Conservation (phyloP, 2,797 vertebrate genomes). For the Myripristis murdjan region DNA sequence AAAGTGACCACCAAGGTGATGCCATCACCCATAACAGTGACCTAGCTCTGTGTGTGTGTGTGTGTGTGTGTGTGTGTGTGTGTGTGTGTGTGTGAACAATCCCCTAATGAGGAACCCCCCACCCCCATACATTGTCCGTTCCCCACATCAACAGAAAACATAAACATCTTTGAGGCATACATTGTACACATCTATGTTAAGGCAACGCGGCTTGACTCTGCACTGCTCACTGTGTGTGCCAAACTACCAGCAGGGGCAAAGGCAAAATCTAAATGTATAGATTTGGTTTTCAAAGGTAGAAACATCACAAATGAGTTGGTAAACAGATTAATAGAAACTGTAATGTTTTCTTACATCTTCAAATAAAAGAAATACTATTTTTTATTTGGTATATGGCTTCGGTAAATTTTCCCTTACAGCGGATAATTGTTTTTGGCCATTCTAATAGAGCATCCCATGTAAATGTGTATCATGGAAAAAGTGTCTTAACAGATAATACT, state of each 20-base stretch:
- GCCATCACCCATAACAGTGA: slow-evolving; percentile 43
- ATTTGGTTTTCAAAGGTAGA: slow-evolving; percentile 66
- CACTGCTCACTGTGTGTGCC: slow-evolving; percentile 45
- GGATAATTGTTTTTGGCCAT: slow-evolving; percentile 47
- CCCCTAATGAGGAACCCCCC: slow-evolving; percentile 12
- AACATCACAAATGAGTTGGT: slow-evolving; percentile 74
- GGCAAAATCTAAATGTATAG: slow-evolving; percentile 45
- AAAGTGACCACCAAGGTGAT: slow-evolving; percentile 11
- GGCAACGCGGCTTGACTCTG: slow-evolving; percentile 54
- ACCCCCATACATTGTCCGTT: not conserved
- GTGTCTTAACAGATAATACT: too few species aligned
- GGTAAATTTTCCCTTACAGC: slow-evolving; percentile 48
- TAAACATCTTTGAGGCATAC: slow-evolving; percentile 42
- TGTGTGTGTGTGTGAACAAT: too few species aligned
- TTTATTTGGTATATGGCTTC: slow-evolving; percentile 64
- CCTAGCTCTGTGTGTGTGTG: slow-evolving; percentile 24
- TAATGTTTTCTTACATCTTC: slow-evolving; percentile 44
- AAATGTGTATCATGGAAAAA: slow-evolving; percentile 16
- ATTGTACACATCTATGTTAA: slow-evolving; percentile 58
- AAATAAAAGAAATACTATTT: slow-evolving; percentile 82
- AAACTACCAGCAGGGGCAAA: slow-evolving; percentile 59
- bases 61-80: slow-evolving; percentile 13
- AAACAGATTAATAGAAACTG: slow-evolving; percentile 36
- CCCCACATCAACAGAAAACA: slow-evolving; percentile 18
- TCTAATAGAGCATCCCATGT: slow-evolving; percentile 15